Evolutionary conservation across 1,140 invertebrate genomes (phyloP).

Genomic region (Heliconius congener): DNA sequence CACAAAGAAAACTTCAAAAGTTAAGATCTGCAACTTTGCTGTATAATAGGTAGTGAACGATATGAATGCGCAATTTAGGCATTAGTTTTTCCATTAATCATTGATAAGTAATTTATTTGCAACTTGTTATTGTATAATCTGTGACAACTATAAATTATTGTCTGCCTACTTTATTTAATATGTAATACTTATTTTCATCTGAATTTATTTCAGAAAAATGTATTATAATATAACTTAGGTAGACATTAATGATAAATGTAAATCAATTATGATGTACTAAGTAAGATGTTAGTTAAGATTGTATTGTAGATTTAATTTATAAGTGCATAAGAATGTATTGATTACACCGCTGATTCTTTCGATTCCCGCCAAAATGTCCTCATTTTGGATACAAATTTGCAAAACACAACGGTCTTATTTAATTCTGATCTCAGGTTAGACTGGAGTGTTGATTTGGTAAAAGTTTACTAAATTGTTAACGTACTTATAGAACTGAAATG

Average conservation of each 20-base stretch:
- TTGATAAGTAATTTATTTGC: slow-evolving; percentile 57
- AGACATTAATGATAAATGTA: slow-evolving; percentile 51
- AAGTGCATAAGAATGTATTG: slow-evolving; percentile 48
- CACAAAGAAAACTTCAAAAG: slow-evolving; percentile 60
- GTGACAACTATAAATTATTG: slow-evolving; percentile 51
- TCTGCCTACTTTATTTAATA: slow-evolving; percentile 42
- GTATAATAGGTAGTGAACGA: slow-evolving; percentile 52
- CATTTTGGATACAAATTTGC: slow-evolving; percentile 53
- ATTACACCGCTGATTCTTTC: slow-evolving; percentile 42
- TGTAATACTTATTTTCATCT: slow-evolving; percentile 34
- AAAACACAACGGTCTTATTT: slow-evolving; percentile 63
- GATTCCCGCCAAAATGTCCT: slow-evolving; percentile 44
- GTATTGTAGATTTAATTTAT: slow-evolving; percentile 51
- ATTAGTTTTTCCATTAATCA: slow-evolving; percentile 49
- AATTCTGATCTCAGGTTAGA: slow-evolving; percentile 75
- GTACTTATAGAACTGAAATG: slow-evolving; percentile 78
- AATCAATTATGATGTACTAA: slow-evolving; percentile 49
- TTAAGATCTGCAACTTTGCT: slow-evolving; percentile 66
- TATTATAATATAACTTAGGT: slow-evolving; percentile 45
- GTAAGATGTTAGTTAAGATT: slow-evolving; percentile 57
- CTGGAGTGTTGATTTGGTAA: slow-evolving; percentile 75
- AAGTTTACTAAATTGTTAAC: slow-evolving; percentile 78
- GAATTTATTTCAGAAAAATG: slow-evolving; percentile 41
- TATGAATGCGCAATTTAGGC: slow-evolving; percentile 55
- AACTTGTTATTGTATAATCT: slow-evolving; percentile 49